phyloP scores from a whole-genome alignment of 2,888 invertebrate genomes.

The Calameuta filiformis region DNA sequence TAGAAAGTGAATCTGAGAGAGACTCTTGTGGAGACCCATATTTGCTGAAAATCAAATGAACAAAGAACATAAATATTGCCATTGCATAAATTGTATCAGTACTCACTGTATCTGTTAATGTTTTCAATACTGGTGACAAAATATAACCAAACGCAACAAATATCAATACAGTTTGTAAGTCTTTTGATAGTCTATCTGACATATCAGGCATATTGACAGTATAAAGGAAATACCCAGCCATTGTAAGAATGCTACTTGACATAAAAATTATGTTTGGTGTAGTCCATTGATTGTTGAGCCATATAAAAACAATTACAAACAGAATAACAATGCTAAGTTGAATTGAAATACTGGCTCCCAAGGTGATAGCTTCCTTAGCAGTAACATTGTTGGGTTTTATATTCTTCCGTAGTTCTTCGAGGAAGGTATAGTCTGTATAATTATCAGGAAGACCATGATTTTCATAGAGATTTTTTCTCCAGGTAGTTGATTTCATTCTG shows the following conservation, averaged over 20 bases:
- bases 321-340: conserved; percentile 82
- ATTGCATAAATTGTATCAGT: conserved; percentile 97
- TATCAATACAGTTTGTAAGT: conserved; percentile 82
- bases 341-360: conserved; percentile 83
- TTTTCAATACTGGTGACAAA: conserved; percentile 91
- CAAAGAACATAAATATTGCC: conserved; percentile 86
- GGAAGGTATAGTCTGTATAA: conserved; percentile 88
- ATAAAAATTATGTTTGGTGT: conserved; percentile 75
- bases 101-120: conserved; percentile 94
- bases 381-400: conserved; percentile 81
- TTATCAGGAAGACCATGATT: conserved; percentile 91
- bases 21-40: conserved; percentile 90
- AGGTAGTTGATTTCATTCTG: conserved; percentile 70
- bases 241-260: conserved; percentile 69
- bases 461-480: conserved; percentile 92
- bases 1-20: conserved; percentile 89
- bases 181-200: conserved; percentile 64
- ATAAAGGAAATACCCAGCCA: conserved; percentile 75
- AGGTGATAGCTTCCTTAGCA: conserved; percentile 76
- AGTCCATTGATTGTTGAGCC: conserved; percentile 77
- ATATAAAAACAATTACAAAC: conserved; percentile 79
- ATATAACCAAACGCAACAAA: conserved; percentile 89
- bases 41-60: conserved; percentile 92
- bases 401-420: conserved; percentile 87
- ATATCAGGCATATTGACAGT: conserved; percentile 41